Conservation (phyloP, 1,140 invertebrate species). For the Glomeris maerens region DNA sequence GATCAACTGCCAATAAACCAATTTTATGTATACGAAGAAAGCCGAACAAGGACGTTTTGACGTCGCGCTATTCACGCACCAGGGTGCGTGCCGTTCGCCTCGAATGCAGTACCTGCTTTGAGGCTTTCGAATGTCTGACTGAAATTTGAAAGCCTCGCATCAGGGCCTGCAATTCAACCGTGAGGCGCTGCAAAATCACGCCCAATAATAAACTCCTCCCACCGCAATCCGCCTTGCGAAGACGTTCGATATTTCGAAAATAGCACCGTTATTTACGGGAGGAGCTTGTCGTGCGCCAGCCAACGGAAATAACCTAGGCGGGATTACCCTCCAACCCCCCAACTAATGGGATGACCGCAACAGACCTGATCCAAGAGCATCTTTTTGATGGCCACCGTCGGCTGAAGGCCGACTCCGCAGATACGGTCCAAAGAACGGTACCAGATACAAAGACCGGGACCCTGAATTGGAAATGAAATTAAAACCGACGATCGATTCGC, state of each 20-base stretch:
- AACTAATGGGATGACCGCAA: neutral
- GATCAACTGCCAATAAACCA: too few relatives aligned
- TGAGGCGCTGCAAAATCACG: too few relatives aligned
- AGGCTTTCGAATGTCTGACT: too few relatives aligned
- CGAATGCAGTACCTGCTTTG: too few relatives aligned
- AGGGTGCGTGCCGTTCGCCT: too few relatives aligned
- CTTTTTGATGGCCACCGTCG: constrained; percentile 24
- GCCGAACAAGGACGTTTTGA: too few relatives aligned
- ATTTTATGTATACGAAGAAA: too few relatives aligned
- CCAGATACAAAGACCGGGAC: constrained; percentile 52
- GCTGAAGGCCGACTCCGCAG: constrained; percentile 38
- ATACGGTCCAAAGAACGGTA: constrained; percentile 49
- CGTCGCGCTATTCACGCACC: too few relatives aligned
- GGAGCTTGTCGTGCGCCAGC: neutral
- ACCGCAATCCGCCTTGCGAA: too few relatives aligned
- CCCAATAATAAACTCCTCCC: too few relatives aligned
- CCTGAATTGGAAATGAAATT: constrained; percentile 33
- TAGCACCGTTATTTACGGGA: neutral
- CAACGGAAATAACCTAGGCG: neutral
- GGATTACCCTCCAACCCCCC: neutral
- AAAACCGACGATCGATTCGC: constrained; percentile 5
- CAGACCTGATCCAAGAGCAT: neutral
- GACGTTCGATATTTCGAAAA: neutral
- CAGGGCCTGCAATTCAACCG: too few relatives aligned
- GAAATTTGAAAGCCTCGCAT: too few relatives aligned